Evolutionary conservation across 1,140 invertebrate genomes (phyloP).

Genomic region (Drosophila pseudoananassae): DNA sequence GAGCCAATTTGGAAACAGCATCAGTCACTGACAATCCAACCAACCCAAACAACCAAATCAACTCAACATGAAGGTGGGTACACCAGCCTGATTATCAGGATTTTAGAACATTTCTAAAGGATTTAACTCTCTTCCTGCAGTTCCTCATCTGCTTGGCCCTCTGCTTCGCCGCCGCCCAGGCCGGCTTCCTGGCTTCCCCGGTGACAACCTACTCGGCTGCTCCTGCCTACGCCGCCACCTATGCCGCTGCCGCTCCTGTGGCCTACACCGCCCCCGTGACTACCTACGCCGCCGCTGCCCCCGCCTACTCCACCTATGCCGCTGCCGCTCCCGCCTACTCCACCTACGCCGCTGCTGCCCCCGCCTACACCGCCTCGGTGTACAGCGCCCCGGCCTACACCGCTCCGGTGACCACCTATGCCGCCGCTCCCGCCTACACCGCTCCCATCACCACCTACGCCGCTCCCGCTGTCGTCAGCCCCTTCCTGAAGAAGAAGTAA

Average conservation of each 20-base stretch:
- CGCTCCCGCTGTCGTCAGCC: constrained; percentile 65
- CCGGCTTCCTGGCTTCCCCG: constrained; percentile 63
- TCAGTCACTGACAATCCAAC: constrained; percentile 66
- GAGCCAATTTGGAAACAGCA: constrained; percentile 55
- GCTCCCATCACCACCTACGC: constrained; percentile 54
- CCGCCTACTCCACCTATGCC: constrained; percentile 34
- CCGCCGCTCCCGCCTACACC: constrained; percentile 35
- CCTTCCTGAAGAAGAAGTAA: constrained; percentile 79
- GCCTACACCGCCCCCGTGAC: constrained; percentile 57
- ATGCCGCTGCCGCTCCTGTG: constrained; percentile 59
- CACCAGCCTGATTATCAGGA: neutral
- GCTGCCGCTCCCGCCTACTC: constrained; percentile 64
- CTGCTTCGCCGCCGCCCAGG: constrained; percentile 72
- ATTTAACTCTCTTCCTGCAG: constrained; percentile 18
- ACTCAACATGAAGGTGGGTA: constrained; percentile 69
- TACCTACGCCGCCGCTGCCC: constrained; percentile 40
- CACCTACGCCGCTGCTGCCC: constrained; percentile 60
- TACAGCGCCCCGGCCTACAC: constrained; percentile 57
- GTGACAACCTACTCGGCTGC: constrained; percentile 63
- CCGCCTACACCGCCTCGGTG: constrained; percentile 50
- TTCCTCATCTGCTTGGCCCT: constrained; percentile 77
- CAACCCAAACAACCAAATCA: constrained; percentile 39
- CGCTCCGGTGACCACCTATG: constrained; percentile 53
- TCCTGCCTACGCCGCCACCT: constrained; percentile 57
- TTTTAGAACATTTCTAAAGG: constrained; percentile 9